Conservation (phyloP, 2,113 vertebrate genomes). For the Anoplopoma fimbria region DNA sequence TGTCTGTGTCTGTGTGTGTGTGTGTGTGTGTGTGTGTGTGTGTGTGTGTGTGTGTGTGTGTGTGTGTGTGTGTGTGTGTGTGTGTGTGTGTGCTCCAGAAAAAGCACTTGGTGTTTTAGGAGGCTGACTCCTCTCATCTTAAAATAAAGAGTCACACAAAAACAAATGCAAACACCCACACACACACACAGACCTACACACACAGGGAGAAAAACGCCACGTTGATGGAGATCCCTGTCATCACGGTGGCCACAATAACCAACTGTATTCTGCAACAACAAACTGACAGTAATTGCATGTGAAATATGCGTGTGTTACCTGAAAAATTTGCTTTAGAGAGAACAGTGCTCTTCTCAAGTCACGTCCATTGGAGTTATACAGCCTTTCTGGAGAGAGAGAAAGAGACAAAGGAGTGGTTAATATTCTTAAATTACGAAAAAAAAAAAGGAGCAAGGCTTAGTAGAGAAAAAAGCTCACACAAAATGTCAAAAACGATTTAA, state of each 20-base stretch:
- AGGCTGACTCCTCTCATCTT: constrained; percentile 36
- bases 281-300: constrained; percentile 53
- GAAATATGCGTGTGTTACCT: constrained; percentile 83
- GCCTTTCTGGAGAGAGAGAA: constrained; percentile 85
- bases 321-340: constrained; percentile 98
- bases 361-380: constrained; percentile 93
- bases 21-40: background rate
- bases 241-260: constrained; percentile 65
- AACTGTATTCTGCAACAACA: constrained; percentile 49
- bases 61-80: background rate
- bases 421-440: constrained; percentile 2
- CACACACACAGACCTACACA: constrained; percentile 31
- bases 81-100: constrained; percentile 11
- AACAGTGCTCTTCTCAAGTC: constrained; percentile 95
- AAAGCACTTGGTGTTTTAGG: constrained; percentile 25
- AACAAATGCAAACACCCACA: constrained; percentile 28
- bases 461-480: background rate
- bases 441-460: background rate
- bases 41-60: background rate
- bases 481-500: background rate
- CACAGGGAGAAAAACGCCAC: constrained; percentile 58
- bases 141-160: constrained; percentile 61
- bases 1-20: background rate
- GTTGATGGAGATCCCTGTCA: constrained; percentile 65
- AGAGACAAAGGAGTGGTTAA: constrained; percentile 9